Evolutionary conservation across 2,113 vertebrate genomes (phyloP).

Genomic region (Prinia subflava): DNA sequence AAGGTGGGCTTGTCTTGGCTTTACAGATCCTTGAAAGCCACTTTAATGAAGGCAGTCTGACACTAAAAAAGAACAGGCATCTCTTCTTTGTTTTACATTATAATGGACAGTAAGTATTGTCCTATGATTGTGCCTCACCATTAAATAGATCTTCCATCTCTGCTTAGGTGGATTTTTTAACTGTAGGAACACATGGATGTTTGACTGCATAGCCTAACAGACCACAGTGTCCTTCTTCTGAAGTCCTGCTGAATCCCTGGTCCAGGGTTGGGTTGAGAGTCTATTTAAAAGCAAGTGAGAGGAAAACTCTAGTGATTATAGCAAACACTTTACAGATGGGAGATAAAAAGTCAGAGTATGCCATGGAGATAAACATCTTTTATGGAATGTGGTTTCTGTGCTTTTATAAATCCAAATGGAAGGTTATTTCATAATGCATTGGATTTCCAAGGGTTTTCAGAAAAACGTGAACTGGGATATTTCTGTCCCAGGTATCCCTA

Average conservation of each 20-base stretch:
- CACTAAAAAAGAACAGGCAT: background rate
- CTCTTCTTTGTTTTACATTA: background rate
- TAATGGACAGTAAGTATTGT: background rate
- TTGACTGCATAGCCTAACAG: background rate
- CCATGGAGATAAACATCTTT: background rate
- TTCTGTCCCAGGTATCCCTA: background rate
- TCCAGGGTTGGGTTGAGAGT: background rate
- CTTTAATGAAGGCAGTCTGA: background rate
- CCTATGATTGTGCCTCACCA: background rate
- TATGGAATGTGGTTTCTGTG: background rate
- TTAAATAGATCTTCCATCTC: background rate
- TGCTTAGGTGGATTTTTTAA: background rate
- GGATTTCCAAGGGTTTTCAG: background rate
- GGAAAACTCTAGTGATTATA: background rate
- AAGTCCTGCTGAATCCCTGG: background rate
- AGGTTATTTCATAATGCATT: background rate
- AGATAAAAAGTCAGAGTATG: background rate
- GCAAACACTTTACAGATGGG: background rate
- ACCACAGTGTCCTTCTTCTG: background rate
- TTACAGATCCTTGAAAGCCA: background rate
- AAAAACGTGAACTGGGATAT: background rate
- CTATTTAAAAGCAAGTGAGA: background rate
- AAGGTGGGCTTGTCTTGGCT: background rate
- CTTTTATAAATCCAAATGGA: background rate
- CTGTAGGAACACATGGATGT: background rate